Evolutionary conservation across 2,113 vertebrate genomes (phyloP).

Genomic region (Malurus cyaneus): DNA sequence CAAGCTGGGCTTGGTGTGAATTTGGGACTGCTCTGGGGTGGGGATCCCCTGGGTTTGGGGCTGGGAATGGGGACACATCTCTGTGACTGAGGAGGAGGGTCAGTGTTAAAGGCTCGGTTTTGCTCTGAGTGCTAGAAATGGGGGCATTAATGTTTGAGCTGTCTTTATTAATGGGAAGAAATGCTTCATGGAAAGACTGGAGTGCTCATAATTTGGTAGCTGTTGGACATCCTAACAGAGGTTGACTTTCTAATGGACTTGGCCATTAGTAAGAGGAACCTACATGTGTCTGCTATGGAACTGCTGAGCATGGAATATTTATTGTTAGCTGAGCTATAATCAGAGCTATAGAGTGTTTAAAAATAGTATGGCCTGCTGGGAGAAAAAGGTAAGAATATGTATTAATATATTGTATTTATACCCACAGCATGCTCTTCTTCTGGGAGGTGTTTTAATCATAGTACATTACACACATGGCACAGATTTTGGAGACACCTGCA

Average conservation of each 20-base stretch:
- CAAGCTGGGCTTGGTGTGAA: neutral
- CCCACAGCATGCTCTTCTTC: neutral
- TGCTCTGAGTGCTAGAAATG: neutral
- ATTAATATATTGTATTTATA: conserved; percentile 49
- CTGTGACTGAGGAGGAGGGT: neutral
- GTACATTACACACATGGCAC: neutral
- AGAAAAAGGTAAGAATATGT: conserved; percentile 26
- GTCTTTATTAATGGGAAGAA: neutral
- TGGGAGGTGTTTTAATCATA: neutral
- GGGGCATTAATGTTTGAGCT: neutral
- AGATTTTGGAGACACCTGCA: neutral
- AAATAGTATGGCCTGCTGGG: conserved; percentile 57
- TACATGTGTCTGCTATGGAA: neutral
- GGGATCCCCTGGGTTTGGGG: fast-evolving
- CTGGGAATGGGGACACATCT: fast-evolving
- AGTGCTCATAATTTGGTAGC: neutral
- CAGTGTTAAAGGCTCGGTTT: neutral
- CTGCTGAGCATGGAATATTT: conserved; percentile 33
- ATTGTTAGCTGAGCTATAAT: conserved; percentile 50
- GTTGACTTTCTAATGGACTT: neutral
- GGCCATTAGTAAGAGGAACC: neutral
- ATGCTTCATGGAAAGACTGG: neutral
- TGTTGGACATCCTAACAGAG: neutral
- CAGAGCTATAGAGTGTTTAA: conserved; percentile 48
- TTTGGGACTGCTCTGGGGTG: neutral